Conservation (phyloP, 2,888 invertebrate species). For the Anthoptus insignis region DNA sequence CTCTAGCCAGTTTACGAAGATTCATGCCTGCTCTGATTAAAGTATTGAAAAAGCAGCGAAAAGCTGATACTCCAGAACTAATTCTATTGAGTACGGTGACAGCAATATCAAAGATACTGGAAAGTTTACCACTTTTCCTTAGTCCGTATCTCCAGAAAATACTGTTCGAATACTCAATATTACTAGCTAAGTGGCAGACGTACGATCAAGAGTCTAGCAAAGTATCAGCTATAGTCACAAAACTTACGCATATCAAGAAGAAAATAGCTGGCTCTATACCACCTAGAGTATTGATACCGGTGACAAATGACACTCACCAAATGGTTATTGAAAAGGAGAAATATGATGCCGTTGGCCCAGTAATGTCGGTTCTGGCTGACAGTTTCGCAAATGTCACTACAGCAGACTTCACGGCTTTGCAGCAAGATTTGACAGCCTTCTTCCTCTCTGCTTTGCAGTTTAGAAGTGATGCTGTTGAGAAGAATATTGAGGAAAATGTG, state of each 20-base stretch:
- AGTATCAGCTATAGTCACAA: constrained; percentile 84
- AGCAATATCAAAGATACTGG: constrained; percentile 93
- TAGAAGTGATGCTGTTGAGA: constrained; percentile 83
- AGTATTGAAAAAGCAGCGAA: constrained; percentile 88
- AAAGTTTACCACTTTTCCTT: constrained; percentile 93
- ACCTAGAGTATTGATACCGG: constrained; percentile 92
- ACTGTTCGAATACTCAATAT: constrained; percentile 88
- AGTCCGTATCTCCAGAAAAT: constrained; percentile 94
- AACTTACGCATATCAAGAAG: constrained; percentile 88
- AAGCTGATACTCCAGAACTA: constrained; percentile 87
- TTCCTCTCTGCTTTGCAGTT: constrained; percentile 92
- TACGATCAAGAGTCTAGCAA: constrained; percentile 81
- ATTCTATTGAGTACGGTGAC: constrained; percentile 92
- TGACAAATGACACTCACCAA: constrained; percentile 89
- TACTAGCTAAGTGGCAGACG: constrained; percentile 84
- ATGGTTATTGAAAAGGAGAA: constrained; percentile 86
- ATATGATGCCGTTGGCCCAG: constrained; percentile 88
- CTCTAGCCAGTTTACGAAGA: constrained; percentile 91
- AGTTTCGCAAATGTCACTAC: constrained; percentile 89
- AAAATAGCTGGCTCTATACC: constrained; percentile 91
- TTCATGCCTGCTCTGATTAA: constrained; percentile 93
- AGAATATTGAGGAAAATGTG: constrained; percentile 61
- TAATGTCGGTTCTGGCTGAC: constrained; percentile 93
- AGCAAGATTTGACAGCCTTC: constrained; percentile 90
- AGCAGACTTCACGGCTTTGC: constrained; percentile 88